Evolutionary conservation across 2,113 vertebrate species (phyloP).

Genomic region (Thinocorus orbignyianus): DNA sequence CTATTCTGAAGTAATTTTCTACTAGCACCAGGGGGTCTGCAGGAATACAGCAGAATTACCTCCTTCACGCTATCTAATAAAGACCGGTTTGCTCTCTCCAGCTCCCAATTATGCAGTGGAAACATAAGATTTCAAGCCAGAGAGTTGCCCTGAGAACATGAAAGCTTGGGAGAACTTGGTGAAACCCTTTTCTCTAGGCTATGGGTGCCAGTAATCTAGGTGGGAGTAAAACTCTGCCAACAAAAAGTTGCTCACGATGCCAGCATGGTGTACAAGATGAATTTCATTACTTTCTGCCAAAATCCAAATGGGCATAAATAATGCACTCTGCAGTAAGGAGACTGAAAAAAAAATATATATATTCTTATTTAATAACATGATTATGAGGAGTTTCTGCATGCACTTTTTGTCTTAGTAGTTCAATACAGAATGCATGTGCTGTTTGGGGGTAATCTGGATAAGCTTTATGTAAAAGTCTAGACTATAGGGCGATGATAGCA

Average conservation of each 20-base stretch:
- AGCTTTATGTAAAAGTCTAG: background rate
- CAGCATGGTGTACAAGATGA: rapidly evolving
- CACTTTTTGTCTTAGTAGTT: background rate
- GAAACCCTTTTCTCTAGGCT: background rate
- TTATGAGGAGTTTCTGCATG: background rate
- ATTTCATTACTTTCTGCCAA: background rate
- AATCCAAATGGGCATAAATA: background rate
- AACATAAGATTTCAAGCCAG: background rate
- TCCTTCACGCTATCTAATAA: background rate
- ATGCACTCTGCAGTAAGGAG: background rate
- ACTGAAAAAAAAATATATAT: background rate
- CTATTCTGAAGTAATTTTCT: background rate
- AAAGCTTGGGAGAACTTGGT: background rate
- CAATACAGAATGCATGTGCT: background rate
- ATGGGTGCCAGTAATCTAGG: background rate
- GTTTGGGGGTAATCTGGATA: background rate
- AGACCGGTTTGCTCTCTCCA: background rate
- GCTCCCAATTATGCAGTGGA: background rate
- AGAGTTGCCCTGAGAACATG: background rate
- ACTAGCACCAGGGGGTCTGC: background rate
- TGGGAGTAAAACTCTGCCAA: background rate
- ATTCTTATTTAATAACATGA: background rate
- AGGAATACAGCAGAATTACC: background rate
- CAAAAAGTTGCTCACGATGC: background rate
- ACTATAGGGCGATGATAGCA: rapidly evolving